Base-by-base conservation (phyloP, 2,113 vertebrate species). In the Corvus hawaiiensis region DNA sequence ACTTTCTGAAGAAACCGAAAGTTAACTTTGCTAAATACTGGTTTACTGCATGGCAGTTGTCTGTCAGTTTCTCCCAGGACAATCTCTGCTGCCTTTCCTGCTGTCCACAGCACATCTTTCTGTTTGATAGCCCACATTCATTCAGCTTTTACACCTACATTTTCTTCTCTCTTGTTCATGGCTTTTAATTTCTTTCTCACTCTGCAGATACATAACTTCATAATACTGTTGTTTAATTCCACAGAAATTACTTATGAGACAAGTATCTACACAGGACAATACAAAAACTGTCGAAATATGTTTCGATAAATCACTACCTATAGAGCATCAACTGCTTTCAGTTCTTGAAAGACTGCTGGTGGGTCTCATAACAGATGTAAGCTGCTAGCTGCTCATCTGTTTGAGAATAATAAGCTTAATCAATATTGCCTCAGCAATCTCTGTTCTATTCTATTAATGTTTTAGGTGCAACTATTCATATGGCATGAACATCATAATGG, bases 371-470 rank as follows among this genome's bases (percentile, higher is more conserved):
- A 55, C 23, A 78, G 39, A 74, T 43, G 17, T 41, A 54, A 87
- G 59, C 51, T 66, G 33, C 39, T 84, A 84, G 63, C n/a, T 62
- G 35, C 41, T 62, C 37, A 16, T 69, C 44, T 87, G 23, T 72
- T 84, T 83, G 66, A 94, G 90, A 89, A 75, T 58, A 93, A 94
- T 63, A 69, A 69, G 49, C 23, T 72, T 90, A 84, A 89, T 90
- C 89, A 43, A 68, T 52, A 39, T 18, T 71, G 30, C 44, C 76
- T 78, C 62, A 59, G 49, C 33, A 49, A 49, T 66, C 35, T 28
- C 41, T 37, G 15, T 48, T 75, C 71, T 48, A 46, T 20, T 69
- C 51, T 43, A 66, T 37, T 55, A 66, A 16, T 77, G 69, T 54
- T 81, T 83, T 71, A 94, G 43, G n/a, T 24, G 23, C 13, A 39